Base-by-base conservation (phyloP, 2,888 invertebrate species). In the Cecidostiba fungosa region DNA sequence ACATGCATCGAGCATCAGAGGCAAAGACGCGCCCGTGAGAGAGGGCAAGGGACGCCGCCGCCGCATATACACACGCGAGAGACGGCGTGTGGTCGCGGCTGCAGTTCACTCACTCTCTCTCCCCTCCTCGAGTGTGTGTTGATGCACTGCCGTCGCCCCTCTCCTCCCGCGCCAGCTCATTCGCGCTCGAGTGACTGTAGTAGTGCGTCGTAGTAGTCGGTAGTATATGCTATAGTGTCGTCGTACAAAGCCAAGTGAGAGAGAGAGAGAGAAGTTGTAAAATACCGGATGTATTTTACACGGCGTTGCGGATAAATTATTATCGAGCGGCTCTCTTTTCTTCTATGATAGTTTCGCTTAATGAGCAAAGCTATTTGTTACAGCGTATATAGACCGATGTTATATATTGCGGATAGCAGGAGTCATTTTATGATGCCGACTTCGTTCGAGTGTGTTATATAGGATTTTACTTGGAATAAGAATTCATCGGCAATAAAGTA, bases 51-150 rank as follows among this genome's bases (percentile, higher is more conserved):
- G 54, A 77, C 82, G 85, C 82, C 78, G 85, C 78, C 72, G 14
- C 43, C 29, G 74, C 74, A 74, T 77, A 87, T 85, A 80, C 80
- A 74, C 70, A 87, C 83, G 84, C 87, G 87, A 86, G 85, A 82
- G 82, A 80, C 89, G 88, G 89, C 88, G 89, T 89, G 90, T 89
- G 89, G 88, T 89, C 73, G 85, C 47, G 54, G 81, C 82, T 85
- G 89, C 88, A 87, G 86, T 90, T 89, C 89, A 88, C 87, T 90
- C 89, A 87, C 88, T 88, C 39, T 36, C 78, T 69, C 29, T 50
- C 36, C 26, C n/a, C 1, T 19, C 5, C 26, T 32, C 23, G 47
- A 19, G 77, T 14, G 76, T 77, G 62, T 78, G 84, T 84, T 73
- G 84, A 84, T 78, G 84, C 84, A 66, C 43, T 73, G 26, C 19